These are phyloP conservation scores for Lagodon rhomboides DNA, from an alignment of 2,797 vertebrate genomes.

Conservation along the genomic window DNA sequence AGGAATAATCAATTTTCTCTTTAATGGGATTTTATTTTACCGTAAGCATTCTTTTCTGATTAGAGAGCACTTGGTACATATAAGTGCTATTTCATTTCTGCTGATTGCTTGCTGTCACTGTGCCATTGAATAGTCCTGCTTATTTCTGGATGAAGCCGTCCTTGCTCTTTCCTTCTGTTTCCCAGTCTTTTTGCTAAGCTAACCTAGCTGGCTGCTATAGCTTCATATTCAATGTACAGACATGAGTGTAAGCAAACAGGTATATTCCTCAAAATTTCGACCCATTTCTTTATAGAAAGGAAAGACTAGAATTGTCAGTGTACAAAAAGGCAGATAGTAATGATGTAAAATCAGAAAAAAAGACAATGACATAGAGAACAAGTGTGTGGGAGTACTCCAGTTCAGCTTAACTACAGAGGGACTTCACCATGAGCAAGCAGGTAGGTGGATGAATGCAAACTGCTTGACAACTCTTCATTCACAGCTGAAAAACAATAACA, in stretches of 20 bases:
- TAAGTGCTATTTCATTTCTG: too few species aligned
- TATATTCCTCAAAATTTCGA: neutral
- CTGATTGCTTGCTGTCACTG: neutral
- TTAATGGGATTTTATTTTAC: too few species aligned
- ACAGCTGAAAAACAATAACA: neutral
- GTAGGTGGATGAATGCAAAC: neutral
- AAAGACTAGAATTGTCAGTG: neutral
- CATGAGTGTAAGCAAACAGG: too few species aligned
- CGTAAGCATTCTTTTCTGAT: too few species aligned
- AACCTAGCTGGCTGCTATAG: neutral
- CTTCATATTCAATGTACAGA: neutral
- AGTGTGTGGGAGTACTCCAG: neutral
- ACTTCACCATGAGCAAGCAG: neutral
- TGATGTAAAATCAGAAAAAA: neutral
- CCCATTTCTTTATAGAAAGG: neutral
- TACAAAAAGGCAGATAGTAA: neutral
- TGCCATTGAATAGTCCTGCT: neutral
- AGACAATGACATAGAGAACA: neutral
- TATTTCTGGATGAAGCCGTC: too few species aligned
- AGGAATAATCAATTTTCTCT: too few species aligned
- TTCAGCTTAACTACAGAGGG: neutral
- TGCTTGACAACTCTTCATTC: neutral
- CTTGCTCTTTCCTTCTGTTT: neutral
- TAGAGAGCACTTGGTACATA: too few species aligned
- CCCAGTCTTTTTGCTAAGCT: neutral